These are phyloP conservation scores for Clarias laeviceps DNA, from an alignment of 2,797 vertebrate genomes.

Conservation along the genomic window DNA sequence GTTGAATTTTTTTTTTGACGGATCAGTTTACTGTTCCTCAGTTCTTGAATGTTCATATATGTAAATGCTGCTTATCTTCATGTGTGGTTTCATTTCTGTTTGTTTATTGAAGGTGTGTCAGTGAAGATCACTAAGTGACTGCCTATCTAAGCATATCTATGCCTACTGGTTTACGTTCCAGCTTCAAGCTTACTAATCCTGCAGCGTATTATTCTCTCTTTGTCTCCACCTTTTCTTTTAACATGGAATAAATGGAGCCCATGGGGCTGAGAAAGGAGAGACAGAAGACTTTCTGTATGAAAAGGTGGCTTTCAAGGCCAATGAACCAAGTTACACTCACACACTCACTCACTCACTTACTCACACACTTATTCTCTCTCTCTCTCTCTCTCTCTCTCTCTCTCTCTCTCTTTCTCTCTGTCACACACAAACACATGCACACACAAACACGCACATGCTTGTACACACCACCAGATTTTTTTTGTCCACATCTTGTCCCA, in stretches of 20 bases:
- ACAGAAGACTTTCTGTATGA: slow-evolving; percentile 1
- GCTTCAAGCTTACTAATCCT: slow-evolving; percentile 24
- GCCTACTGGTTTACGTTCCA: slow-evolving; percentile 35
- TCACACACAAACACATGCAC: no score
- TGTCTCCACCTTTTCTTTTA: background rate
- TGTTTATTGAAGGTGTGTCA: slow-evolving; percentile 48
- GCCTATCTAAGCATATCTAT: slow-evolving; percentile 62
- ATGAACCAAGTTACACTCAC: slow-evolving; percentile 8
- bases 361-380: no score
- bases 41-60: background rate
- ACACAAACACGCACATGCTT: background rate
- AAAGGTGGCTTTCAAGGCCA: slow-evolving; percentile 7
- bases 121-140: slow-evolving; percentile 49
- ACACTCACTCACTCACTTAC: background rate
- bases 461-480: background rate
- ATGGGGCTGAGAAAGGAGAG: background rate
- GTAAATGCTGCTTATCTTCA: background rate
- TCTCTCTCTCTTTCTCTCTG: no score
- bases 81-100: background rate
- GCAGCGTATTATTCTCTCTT: slow-evolving; percentile 14
- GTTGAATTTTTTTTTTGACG: background rate
- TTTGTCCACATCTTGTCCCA: slow-evolving; percentile 23
- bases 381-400: no score
- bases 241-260: background rate
- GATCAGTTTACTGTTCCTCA: background rate